These are phyloP conservation scores for Erinaceus europaeus DNA, from an alignment of 2,113 vertebrate genomes.

Conservation along the genomic window DNA sequence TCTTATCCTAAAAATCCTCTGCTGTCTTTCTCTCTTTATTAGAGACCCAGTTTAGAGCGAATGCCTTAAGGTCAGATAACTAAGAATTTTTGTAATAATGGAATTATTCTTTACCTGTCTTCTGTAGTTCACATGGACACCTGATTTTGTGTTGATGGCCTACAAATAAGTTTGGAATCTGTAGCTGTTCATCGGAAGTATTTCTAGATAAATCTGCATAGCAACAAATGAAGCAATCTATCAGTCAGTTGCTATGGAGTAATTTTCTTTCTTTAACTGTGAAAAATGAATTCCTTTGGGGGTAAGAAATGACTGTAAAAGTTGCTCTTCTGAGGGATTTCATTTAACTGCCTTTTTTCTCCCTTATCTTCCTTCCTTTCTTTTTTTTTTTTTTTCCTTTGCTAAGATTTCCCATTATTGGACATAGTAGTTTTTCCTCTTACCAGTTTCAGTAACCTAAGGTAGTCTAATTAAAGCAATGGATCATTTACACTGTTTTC, in stretches of 20 bases:
- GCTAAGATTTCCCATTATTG: not conserved
- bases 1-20: not conserved
- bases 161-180: not conserved
- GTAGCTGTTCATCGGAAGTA: not conserved
- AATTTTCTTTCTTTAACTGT: not conserved
- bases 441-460: not conserved
- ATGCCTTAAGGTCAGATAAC: not conserved
- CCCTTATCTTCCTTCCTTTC: too few relatives aligned
- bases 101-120: not conserved
- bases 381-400: not conserved
- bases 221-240: constrained; percentile 1
- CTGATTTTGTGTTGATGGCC: not conserved
- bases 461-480: constrained; percentile 42
- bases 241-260: not conserved
- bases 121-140: not conserved
- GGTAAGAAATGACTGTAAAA: constrained; percentile 11
- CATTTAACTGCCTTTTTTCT: not conserved
- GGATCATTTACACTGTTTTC: constrained; percentile 4
- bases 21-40: not conserved
- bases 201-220: not conserved
- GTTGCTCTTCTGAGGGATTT: not conserved
- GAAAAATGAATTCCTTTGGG: not conserved
- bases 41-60: not conserved
- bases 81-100: not conserved
- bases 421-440: not conserved